Percentiles rank a stretch among this genome's conserved stretches.
phyloP scores from a whole-genome alignment of 2,797 vertebrate genomes.

The Phataginus tricuspis region DNA sequence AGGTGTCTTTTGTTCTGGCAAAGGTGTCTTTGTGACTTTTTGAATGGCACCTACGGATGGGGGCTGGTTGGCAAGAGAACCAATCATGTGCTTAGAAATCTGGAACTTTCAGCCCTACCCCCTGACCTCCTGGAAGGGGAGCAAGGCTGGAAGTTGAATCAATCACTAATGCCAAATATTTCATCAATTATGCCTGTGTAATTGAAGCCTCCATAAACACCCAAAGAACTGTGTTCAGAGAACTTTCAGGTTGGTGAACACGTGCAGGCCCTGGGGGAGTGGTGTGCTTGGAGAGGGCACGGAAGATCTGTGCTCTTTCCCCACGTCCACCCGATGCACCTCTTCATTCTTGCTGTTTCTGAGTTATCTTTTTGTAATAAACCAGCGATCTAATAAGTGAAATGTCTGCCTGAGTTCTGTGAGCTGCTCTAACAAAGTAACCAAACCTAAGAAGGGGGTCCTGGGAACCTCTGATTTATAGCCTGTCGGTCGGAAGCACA shows the following conservation, averaged over 20 bases:
- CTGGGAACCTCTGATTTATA: neutral
- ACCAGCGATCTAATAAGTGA: neutral
- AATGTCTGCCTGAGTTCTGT: neutral
- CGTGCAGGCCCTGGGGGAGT: too few species aligned
- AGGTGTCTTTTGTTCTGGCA: neutral
- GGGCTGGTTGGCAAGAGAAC: neutral
- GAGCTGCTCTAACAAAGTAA: neutral
- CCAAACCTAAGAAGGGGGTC: neutral
- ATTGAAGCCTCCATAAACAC: neutral
- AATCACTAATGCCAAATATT: neutral
- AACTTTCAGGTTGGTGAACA: neutral
- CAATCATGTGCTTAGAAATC: neutral
- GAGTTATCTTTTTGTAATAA: neutral
- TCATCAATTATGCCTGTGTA: neutral
- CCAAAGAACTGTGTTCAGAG: neutral
- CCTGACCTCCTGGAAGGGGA: neutral
- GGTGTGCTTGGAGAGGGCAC: neutral
- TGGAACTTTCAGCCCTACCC: too few species aligned
- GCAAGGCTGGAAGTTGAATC: neutral
- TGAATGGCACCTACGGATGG: neutral
- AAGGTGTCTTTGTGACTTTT: neutral
- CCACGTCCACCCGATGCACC: neutral
- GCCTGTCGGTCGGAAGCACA: neutral
- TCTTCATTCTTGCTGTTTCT: neutral
- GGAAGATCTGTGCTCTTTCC: neutral